A percentile compares a stretch with the other conserved stretches of the same genome.
Conservation (phyloP, 2,888 invertebrate species). For the Drosophila borborema region DNA sequence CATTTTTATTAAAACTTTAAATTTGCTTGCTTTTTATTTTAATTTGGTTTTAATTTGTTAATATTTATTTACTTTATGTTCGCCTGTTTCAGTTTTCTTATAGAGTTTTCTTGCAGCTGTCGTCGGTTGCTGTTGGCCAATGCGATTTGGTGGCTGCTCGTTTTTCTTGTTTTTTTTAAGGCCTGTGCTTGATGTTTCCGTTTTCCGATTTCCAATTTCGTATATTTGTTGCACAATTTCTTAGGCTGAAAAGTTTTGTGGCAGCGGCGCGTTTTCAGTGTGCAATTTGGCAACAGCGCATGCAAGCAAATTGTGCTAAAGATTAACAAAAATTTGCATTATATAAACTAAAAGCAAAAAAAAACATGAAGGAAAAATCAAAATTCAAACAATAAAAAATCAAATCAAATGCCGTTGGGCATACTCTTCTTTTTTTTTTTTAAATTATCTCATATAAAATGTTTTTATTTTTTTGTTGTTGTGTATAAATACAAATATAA, state of each 20-base stretch:
- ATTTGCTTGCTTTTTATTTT: background rate
- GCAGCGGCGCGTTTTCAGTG: conserved; percentile 28
- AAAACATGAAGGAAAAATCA: background rate
- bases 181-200: conserved; percentile 11
- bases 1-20: no score
- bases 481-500: conserved; percentile 73
- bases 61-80: background rate
- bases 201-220: background rate
- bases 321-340: background rate
- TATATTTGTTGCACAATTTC: background rate
- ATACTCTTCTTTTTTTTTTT: conserved; percentile 1
- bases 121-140: conserved; percentile 8
- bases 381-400: conserved; percentile 2
- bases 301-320: conserved; percentile 1
- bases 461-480: conserved; percentile 54
- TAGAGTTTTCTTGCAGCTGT: background rate
- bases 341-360: background rate
- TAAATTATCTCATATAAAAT: conserved; percentile 68
- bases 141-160: conserved; percentile 8
- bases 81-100: background rate
- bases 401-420: conserved; percentile 10
- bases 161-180: conserved; percentile 12
- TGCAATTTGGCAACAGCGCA: conserved; percentile 40
- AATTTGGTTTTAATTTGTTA: background rate
- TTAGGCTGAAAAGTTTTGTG: conserved; percentile 6